Evolutionary conservation across 2,113 vertebrate genomes (phyloP).

Genomic region (Myrmecobius fasciatus): DNA sequence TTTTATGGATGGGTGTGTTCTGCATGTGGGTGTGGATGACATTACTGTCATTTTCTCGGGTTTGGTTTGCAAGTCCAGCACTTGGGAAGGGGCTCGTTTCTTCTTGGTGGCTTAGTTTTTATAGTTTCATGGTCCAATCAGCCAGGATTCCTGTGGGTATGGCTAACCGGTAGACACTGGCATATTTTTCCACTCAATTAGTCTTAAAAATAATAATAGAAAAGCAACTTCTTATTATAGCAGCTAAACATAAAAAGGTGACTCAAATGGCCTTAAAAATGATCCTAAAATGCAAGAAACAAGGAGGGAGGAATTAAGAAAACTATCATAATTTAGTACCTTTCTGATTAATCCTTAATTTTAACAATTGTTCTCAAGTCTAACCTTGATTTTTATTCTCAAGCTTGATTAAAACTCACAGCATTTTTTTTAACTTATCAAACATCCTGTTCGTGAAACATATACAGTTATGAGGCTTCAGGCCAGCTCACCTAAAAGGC

Average conservation of each 20-base stretch:
- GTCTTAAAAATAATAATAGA: neutral
- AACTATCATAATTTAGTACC: neutral
- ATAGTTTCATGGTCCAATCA: neutral
- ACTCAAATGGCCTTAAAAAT: neutral
- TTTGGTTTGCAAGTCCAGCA: neutral
- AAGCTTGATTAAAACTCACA: neutral
- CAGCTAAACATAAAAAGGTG: neutral
- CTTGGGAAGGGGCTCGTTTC: neutral
- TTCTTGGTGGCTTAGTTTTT: neutral
- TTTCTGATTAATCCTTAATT: neutral
- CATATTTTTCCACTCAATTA: neutral
- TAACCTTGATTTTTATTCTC: neutral
- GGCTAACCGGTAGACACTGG: neutral
- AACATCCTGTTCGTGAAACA: neutral
- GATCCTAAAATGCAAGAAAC: neutral
- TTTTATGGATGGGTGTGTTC: neutral
- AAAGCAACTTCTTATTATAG: neutral
- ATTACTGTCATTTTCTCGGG: neutral
- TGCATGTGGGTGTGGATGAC: neutral
- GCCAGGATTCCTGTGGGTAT: neutral
- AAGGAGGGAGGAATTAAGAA: neutral
- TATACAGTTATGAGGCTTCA: neutral
- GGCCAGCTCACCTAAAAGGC: neutral
- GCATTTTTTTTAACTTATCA: neutral
- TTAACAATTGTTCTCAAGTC: neutral